Evolutionary conservation across 2,888 invertebrate genomes (phyloP).

Genomic region (Sminthurides aquaticus): DNA sequence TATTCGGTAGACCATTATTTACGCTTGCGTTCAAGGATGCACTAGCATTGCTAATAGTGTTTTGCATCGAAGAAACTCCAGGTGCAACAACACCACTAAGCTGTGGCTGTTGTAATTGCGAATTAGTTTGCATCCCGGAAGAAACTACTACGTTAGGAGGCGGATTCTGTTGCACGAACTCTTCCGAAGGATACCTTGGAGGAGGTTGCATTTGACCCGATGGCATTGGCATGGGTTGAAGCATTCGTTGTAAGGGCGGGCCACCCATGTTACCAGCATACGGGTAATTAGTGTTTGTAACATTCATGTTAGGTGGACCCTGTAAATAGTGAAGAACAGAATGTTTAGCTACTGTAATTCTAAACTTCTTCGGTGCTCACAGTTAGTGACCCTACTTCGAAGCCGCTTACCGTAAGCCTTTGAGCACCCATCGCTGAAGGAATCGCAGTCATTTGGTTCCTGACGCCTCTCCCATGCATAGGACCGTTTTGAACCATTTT

Average conservation of each 20-base stretch:
- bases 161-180: slow-evolving; percentile 52
- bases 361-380: neutral
- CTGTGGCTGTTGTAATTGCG: slow-evolving; percentile 37
- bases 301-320: neutral
- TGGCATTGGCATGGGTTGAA: slow-evolving; percentile 47
- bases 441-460: slow-evolving; percentile 32
- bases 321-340: neutral
- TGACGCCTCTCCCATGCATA: slow-evolving; percentile 31
- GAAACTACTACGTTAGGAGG: slow-evolving; percentile 43
- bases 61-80: slow-evolving; percentile 35
- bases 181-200: slow-evolving; percentile 60
- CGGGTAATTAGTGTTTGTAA: slow-evolving; percentile 32
- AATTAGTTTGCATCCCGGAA: slow-evolving; percentile 34
- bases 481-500: slow-evolving; percentile 42
- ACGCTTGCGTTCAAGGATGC: slow-evolving; percentile 32
- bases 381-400: too few species aligned
- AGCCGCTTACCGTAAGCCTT: slow-evolving; percentile 35
- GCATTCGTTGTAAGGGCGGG: slow-evolving; percentile 41
- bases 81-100: slow-evolving; percentile 44
- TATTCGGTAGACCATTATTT: slow-evolving; percentile 41
- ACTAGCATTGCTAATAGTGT: slow-evolving; percentile 36
- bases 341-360: neutral
- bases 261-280: slow-evolving; percentile 32
- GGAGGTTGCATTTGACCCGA: slow-evolving; percentile 71
- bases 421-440: slow-evolving; percentile 38